Base-by-base conservation (phyloP, 2,113 vertebrate species). In the Paracanthobrama guichenoti region DNA sequence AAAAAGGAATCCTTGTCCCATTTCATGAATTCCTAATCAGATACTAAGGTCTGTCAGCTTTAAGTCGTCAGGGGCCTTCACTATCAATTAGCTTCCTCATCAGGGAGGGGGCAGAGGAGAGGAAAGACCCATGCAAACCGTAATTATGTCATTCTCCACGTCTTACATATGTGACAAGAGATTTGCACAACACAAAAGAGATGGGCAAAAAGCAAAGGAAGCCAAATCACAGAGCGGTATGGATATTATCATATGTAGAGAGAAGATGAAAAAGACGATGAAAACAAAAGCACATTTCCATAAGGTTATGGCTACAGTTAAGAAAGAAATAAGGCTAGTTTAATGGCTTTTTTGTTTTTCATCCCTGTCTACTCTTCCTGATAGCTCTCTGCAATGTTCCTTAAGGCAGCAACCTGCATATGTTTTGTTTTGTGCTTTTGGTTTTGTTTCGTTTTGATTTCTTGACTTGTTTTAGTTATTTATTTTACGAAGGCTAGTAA, bases 81-180 rank as follows among this genome's bases (percentile, higher is more conserved):
- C 81, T 79, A 75, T 87, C 81, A 87, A 86, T 89, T 88, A 87
- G 87, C 80, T 77, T 50, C n/a, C 85, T 73, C 72, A 53, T 85
- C 31, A 48, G 60, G 39, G 26, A 48, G 22, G 60, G 62, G 42
- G 50, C 72, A 48, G 42, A 80, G 48, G 31, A 67, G 39, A 28
- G 35, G 24, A 74, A n/a, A 72, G 31, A 39, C 44, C 16, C 13
- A 3, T 1, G 31, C 48, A 24, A 46, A 62, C 53, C 26, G 31
- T 62, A 76, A 79, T 86, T 80, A 28, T 76, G 46, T 86, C 42
- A 84, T 84, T 87, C 24, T 44, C 46, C 6, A 22, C 16, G 9
- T 75, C 18, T 81, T 53, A 66, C 67, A 28, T 48, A 48, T 62
- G 31, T 64, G 60, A 69, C 46, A 59, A 24, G 46, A 84, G 77